Percentiles rank a stretch among this genome's conserved stretches.
Conservation (phyloP, 2,113 vertebrate genomes). For the Arothron firmamentum region DNA sequence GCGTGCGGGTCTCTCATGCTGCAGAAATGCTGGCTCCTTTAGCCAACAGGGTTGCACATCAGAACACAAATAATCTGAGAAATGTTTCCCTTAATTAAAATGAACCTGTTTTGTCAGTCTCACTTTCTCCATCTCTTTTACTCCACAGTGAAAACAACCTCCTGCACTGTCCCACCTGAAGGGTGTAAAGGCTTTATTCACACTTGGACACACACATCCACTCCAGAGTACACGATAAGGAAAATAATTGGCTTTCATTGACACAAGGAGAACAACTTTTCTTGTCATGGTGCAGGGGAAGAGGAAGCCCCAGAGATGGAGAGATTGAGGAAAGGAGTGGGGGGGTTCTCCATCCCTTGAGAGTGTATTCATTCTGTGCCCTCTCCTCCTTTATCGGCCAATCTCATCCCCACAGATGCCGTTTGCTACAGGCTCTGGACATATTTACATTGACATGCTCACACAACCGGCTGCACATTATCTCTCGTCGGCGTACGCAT, state of each 20-base stretch:
- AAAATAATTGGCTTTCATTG: conserved; percentile 13
- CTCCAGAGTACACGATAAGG: conserved; percentile 6
- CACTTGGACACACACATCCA: neutral
- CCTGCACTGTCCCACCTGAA: neutral
- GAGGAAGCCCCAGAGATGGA: conserved; percentile 9
- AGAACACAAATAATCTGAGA: no score
- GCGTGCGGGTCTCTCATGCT: no score
- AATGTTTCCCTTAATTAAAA: neutral
- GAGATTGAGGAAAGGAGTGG: conserved; percentile 14
- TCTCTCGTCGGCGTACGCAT: neutral
- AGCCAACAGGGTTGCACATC: no score
- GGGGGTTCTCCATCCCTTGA: conserved; percentile 18
- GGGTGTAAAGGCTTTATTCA: no score
- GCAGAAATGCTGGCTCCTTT: no score
- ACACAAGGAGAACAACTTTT: conserved; percentile 11
- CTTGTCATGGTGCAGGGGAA: conserved; percentile 22
- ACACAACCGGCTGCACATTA: neutral
- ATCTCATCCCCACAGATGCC: conserved; percentile 28
- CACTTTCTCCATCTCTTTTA: neutral
- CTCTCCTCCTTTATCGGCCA: conserved; percentile 32
- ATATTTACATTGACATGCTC: conserved; percentile 26
- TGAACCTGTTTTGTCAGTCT: neutral
- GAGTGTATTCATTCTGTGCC: conserved; percentile 33
- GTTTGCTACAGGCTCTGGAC: conserved; percentile 28
- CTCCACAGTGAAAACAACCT: no score